Conservation (phyloP, 2,113 vertebrate species). For the Catharus bicknelli region DNA sequence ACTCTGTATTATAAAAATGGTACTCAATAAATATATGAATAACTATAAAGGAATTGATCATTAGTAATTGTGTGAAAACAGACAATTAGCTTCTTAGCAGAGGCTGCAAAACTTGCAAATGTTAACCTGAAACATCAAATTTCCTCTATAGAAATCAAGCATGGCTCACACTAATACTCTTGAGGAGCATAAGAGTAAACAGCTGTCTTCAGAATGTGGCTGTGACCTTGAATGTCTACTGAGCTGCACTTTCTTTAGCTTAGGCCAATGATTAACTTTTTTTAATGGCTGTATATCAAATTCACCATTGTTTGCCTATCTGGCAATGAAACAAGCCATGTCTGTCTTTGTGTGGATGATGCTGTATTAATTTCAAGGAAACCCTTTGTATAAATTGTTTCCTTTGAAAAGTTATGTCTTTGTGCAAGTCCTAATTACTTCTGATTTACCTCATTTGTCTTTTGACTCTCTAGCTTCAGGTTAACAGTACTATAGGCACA, state of each 20-base stretch:
- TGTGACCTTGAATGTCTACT: conserved; percentile 30
- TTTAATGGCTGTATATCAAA: background rate
- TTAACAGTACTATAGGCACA: background rate
- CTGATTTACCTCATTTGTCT: conserved; percentile 14
- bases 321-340: background rate
- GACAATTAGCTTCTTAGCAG: background rate
- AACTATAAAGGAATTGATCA: background rate
- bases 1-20: background rate
- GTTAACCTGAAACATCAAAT: background rate
- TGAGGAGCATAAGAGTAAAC: background rate
- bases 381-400: conserved; percentile 13
- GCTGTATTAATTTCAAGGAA: background rate
- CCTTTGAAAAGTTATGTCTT: background rate
- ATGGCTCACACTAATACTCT: background rate
- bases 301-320: background rate
- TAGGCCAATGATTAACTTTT: conserved; percentile 43
- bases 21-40: background rate
- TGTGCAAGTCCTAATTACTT: background rate
- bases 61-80: background rate
- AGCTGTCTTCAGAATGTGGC: background rate
- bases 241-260: background rate
- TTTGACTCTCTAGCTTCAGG: background rate
- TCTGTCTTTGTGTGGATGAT: background rate
- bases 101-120: background rate
- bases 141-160: background rate